Evolutionary conservation across 1,140 invertebrate species (phyloP).

Genomic region (Drosophila oshimai): DNA sequence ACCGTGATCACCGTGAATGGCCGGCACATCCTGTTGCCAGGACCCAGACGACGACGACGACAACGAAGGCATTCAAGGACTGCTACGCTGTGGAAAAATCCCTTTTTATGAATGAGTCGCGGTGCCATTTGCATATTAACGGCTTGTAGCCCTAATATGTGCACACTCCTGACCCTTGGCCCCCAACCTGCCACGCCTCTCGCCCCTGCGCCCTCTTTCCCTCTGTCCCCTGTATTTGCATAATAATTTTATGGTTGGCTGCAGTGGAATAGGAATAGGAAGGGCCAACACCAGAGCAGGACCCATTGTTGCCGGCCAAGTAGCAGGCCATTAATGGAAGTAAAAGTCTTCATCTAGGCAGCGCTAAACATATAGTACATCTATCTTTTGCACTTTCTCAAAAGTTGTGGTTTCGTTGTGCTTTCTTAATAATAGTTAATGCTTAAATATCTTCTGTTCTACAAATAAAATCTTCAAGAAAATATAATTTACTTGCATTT

Average conservation of each 20-base stretch:
- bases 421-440: too few relatives aligned
- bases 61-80: constrained; percentile 20
- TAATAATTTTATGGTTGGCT: constrained; percentile 75
- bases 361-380: background rate
- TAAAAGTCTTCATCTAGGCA: constrained; percentile 5
- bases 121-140: constrained; percentile 72
- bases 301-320: constrained; percentile 56
- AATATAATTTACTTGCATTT: too few relatives aligned
- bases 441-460: too few relatives aligned
- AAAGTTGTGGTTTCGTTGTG: too few relatives aligned
- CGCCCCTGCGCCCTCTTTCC: background rate
- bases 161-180: constrained; percentile 31
- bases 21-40: constrained; percentile 44
- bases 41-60: constrained; percentile 13
- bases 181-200: background rate
- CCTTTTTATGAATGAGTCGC: constrained; percentile 48
- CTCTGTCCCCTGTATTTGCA: constrained; percentile 53
- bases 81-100: constrained; percentile 24
- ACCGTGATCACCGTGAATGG: constrained; percentile 30
- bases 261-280: constrained; percentile 65
- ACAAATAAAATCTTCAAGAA: too few relatives aligned
- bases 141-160: constrained; percentile 73
- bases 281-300: constrained; percentile 32
- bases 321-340: constrained; percentile 48
- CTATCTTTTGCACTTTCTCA: background rate